Percentiles rank a stretch among this genome's conserved stretches.
These are phyloP conservation scores for Mus pahari DNA, from an alignment of 2,113 vertebrate genomes.

Conservation along the genomic window DNA sequence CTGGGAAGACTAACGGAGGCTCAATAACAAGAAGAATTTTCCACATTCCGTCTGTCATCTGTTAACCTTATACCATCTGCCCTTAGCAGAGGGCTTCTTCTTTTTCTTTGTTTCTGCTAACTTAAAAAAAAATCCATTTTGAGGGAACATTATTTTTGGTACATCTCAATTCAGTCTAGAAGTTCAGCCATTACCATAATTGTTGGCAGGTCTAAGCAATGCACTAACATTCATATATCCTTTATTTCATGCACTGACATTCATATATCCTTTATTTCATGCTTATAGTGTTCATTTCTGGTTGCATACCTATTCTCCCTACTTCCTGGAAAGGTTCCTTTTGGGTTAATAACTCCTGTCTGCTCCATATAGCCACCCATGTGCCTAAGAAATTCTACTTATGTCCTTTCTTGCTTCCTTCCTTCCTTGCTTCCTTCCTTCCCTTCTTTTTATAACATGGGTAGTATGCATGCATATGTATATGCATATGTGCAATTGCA, in stretches of 20 bases:
- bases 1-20: slow-evolving; percentile 32
- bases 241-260: background rate
- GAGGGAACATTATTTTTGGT: slow-evolving; percentile 42
- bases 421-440: background rate
- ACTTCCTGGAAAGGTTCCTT: background rate
- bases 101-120: slow-evolving; percentile 55
- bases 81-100: slow-evolving; percentile 63
- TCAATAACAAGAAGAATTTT: slow-evolving; percentile 6
- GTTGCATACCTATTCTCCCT: background rate
- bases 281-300: background rate
- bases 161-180: slow-evolving; percentile 10
- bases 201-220: background rate
- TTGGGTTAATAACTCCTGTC: background rate
- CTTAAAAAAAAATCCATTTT: slow-evolving; percentile 6
- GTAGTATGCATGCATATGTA: background rate
- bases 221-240: background rate
- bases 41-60: slow-evolving; percentile 55
- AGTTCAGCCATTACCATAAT: background rate
- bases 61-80: slow-evolving; percentile 73
- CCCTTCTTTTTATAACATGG: background rate
- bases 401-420: background rate
- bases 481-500: background rate
- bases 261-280: background rate
- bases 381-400: background rate
- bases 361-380: too few relatives aligned